Conservation (phyloP, 1,140 invertebrate species). For the Calycopis cecrops region DNA sequence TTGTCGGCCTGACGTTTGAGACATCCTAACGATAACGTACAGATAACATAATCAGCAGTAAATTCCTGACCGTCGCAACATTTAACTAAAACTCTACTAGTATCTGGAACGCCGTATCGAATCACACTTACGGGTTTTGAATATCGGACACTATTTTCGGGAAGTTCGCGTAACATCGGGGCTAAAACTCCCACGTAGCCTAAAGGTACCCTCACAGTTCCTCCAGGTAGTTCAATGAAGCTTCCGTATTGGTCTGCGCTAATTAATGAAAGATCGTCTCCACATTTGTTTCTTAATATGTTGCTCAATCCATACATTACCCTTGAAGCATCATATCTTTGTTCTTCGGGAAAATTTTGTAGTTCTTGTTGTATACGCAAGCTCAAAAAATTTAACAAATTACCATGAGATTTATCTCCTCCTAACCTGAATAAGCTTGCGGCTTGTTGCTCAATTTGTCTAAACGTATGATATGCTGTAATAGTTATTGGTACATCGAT, state of each 20-base stretch:
- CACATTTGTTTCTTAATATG: conserved; percentile 75
- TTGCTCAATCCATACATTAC: conserved; percentile 81
- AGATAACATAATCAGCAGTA: conserved; percentile 86
- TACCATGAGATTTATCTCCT: conserved; percentile 76
- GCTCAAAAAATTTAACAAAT: conserved; percentile 78
- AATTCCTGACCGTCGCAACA: conserved; percentile 84
- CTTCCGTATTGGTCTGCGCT: conserved; percentile 81
- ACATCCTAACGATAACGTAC: conserved; percentile 89
- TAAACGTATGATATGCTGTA: conserved; percentile 79
- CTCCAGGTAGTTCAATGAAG: conserved; percentile 80
- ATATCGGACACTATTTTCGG: conserved; percentile 76
- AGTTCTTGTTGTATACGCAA: conserved; percentile 80
- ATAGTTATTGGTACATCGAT: conserved; percentile 78
- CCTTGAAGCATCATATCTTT: conserved; percentile 79
- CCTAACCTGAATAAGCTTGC: conserved; percentile 77
- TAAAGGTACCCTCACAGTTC: conserved; percentile 78
- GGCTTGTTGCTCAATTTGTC: conserved; percentile 79
- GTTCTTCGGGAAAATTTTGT: conserved; percentile 80
- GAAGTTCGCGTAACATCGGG: conserved; percentile 77
- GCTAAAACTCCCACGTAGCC: conserved; percentile 80
- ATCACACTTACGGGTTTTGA: conserved; percentile 79
- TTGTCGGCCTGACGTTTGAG: conserved; percentile 85
- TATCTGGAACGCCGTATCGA: conserved; percentile 75
- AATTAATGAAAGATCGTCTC: conserved; percentile 79
- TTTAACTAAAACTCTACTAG: conserved; percentile 76